A percentile compares a stretch with the other conserved stretches of the same genome.
Evolutionary conservation across 2,797 vertebrate species (phyloP).

Genomic region (Chelidonichthys spinosus): DNA sequence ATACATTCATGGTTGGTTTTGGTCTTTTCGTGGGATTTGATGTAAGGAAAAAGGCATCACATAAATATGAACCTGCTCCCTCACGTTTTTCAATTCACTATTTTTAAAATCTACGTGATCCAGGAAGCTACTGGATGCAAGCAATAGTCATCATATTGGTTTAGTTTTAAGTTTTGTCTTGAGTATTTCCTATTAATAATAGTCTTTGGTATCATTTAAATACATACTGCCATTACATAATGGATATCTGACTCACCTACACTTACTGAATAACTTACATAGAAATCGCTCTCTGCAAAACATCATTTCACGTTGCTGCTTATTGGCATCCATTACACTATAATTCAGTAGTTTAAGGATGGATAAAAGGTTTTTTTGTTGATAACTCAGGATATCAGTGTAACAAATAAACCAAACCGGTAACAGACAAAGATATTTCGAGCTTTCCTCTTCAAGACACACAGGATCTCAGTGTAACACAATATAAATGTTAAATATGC

Average conservation of each 20-base stretch:
- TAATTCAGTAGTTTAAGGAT: not conserved
- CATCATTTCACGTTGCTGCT: rapidly evolving
- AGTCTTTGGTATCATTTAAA: conserved; percentile 31
- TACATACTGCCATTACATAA: not conserved
- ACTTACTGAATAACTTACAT: conserved; percentile 13
- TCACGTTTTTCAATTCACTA: not conserved
- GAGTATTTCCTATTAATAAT: conserved; percentile 13
- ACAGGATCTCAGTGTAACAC: not conserved
- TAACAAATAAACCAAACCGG: conserved; percentile 1
- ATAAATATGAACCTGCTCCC: not conserved
- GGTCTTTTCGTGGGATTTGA: not conserved
- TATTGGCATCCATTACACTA: too few species aligned
- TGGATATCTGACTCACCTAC: not conserved
- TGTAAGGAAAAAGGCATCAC: not conserved
- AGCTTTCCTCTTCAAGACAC: not conserved
- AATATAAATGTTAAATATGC: not conserved
- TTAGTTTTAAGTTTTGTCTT: not conserved
- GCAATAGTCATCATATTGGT: not conserved
- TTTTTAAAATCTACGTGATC: too few species aligned
- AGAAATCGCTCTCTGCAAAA: not conserved
- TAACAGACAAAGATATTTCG: not conserved
- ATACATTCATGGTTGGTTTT: not conserved
- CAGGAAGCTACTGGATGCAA: not conserved
- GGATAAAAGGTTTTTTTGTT: not conserved
- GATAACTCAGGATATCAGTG: not conserved